Conservation (phyloP, 1,140 invertebrate genomes). For the Melanaphis sacchari region DNA sequence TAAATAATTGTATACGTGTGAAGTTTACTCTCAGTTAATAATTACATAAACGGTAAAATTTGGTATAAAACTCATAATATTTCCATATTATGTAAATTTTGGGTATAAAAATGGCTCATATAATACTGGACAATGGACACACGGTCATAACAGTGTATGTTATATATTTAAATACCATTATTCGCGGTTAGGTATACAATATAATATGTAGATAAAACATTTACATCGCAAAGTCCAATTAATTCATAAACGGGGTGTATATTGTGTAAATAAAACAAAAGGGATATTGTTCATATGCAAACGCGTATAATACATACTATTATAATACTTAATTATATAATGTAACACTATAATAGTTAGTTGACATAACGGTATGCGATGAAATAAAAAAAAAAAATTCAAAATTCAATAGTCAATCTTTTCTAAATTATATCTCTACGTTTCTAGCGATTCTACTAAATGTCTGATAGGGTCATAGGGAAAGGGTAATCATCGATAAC, state of each 20-base stretch:
- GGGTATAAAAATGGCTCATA: neutral
- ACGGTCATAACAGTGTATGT: neutral
- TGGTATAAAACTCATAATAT: neutral
- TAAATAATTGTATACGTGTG: neutral
- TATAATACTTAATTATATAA: neutral
- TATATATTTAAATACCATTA: conserved; percentile 5
- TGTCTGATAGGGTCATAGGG: neutral
- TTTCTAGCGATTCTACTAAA: neutral
- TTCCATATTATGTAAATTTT: conserved; percentile 3
- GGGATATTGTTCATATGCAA: neutral
- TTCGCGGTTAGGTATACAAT: neutral
- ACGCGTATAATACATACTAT: neutral
- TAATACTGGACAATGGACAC: neutral
- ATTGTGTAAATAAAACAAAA: neutral
- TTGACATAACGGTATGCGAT: neutral
- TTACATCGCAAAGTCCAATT: neutral
- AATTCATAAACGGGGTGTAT: conserved; percentile 2
- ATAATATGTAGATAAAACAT: neutral
- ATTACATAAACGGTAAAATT: neutral
- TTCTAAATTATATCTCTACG: neutral
- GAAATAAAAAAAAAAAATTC: neutral
- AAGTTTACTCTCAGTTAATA: neutral
- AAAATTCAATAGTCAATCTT: neutral
- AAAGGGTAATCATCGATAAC: neutral
- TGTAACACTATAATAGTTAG: neutral